A percentile compares a stretch with the other conserved stretches of the same genome.
Conservation (phyloP, 2,888 invertebrate genomes). For the Labia minor region DNA sequence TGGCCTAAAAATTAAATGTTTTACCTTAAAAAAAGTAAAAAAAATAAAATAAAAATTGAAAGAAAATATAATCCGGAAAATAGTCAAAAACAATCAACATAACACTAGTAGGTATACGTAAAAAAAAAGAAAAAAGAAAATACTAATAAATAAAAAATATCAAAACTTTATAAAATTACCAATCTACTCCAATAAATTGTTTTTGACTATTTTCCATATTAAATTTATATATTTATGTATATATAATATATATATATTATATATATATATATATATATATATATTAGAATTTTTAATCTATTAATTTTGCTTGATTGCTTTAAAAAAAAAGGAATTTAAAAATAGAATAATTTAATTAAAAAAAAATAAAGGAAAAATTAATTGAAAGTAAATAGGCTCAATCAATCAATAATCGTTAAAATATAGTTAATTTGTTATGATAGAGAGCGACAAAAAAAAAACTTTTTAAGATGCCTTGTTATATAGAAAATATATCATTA, state of each 20-base stretch:
- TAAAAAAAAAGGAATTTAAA: not conserved
- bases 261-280: no score
- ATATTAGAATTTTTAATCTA: not conserved
- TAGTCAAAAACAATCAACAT: not conserved
- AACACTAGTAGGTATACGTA: not conserved
- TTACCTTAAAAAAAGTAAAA: no score
- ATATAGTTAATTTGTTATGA: not conserved
- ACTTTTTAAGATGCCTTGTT: not conserved
- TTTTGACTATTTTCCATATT: not conserved
- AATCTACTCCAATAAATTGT: no score
- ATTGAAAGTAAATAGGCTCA: not conserved
- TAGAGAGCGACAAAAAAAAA: not conserved
- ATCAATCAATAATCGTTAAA: not conserved
- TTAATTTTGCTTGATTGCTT: not conserved
- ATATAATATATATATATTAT: no score
- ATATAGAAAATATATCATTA: not conserved
- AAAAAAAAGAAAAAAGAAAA: no score
- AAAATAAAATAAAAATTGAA: not conserved
- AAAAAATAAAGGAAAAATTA: not conserved
- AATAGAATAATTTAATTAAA: not conserved
- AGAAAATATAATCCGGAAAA: not conserved
- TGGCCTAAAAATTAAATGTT: not conserved
- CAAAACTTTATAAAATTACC: no score
- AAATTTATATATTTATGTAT: not conserved
- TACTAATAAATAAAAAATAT: no score